phyloP scores from a whole-genome alignment of 2,113 vertebrate species.

The Erythrolamprus reginae region DNA sequence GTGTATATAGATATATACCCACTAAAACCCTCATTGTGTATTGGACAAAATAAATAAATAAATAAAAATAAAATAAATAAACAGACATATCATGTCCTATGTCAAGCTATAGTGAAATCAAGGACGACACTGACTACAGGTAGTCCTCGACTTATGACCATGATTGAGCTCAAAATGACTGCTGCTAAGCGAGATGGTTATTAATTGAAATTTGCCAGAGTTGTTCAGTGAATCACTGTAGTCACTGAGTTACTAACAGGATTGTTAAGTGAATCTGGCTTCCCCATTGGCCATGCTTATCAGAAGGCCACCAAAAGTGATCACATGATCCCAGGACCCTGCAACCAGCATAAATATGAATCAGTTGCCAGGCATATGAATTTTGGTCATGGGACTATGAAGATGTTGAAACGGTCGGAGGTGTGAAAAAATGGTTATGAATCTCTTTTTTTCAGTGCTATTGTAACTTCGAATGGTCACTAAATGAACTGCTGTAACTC shows the following conservation, averaged over 20 bases:
- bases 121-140: neutral
- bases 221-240: neutral
- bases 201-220: neutral
- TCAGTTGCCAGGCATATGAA: neutral
- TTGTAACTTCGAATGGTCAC: neutral
- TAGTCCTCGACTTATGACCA: neutral
- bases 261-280: neutral
- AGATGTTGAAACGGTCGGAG: neutral
- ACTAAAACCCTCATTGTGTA: no score
- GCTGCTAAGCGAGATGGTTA: neutral
- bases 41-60: no score
- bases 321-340: neutral
- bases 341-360: neutral
- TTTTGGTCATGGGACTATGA: neutral
- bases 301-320: neutral
- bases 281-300: neutral
- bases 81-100: neutral
- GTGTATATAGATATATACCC: no score
- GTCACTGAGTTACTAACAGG: neutral
- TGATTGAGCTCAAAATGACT: neutral
- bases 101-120: neutral
- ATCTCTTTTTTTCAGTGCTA: neutral
- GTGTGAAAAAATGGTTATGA: neutral
- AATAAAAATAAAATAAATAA: no score
- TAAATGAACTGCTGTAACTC: neutral